Evolutionary conservation across 2,888 invertebrate genomes (phyloP), one percentile per base, ranked within the genome.

Genomic region (Eupithecia exiguata): DNA sequence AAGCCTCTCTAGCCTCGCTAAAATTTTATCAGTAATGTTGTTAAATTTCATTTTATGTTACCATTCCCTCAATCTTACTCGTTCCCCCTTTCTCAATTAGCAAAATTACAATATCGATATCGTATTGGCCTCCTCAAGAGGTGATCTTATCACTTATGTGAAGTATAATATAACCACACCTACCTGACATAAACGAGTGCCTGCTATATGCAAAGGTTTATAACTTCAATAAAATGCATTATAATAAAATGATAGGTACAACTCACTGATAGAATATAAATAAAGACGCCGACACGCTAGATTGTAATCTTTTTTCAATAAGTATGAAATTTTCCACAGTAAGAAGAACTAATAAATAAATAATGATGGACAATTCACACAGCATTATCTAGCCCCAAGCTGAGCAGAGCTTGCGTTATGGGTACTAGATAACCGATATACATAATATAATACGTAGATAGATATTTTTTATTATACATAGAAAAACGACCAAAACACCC

Each of bases 181-280:
- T 68, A 66, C 53, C 40, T 18, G 35, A 62, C 35, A 21, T 53
- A 35, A 62, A 62, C 35, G 69, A 61, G 43, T 69, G 18, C 16
- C 18, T 62, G 61, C 30, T 25, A 25, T 21, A 61, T 69, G 18
- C 38, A 69, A 40, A 5, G 53, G 14, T 65, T 62, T 65, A 38
- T 36, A 36, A 16, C 35, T 66, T 65, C 38, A 69, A 75, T 77
- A 66, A 43, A 76, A 75, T 75, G 36, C 53, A 58, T 66, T 72
- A 69, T 72, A 61, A 78, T 79, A 75, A 76, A 75, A 53, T 40
- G 72, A 38, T 77, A 79, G 2, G 1, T 1, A 30, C 62, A 68
- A 63, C 43, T 46, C 4, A 61, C 58, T 65, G 76, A 76, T 77
- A 76, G 63, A 36, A 68, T 36, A 14, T 49, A 9, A 66, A 68